phyloP scores from a whole-genome alignment of 2,113 vertebrate species.

The Ctenodactylus gundi region DNA sequence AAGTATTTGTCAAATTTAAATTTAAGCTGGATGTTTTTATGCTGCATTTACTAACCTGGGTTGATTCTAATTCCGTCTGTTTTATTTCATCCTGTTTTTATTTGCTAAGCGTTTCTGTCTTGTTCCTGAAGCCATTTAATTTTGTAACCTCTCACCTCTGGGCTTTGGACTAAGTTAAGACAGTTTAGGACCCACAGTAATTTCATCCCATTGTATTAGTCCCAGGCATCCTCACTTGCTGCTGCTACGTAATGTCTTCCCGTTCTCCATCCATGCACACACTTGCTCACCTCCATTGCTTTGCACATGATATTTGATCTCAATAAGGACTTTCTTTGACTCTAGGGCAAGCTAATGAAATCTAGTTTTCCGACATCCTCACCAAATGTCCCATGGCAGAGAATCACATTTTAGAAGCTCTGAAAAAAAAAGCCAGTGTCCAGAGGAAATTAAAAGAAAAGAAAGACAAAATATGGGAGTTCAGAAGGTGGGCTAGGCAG shows the following conservation, averaged over 20 bases:
- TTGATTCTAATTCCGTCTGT: not conserved
- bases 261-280: not conserved
- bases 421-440: not conserved
- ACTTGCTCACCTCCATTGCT: not conserved
- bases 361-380: not conserved
- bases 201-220: not conserved
- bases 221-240: not conserved
- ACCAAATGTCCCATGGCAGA: not conserved
- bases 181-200: not conserved
- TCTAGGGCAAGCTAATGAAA: not conserved
- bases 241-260: not conserved
- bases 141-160: not conserved
- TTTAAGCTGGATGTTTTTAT: not conserved
- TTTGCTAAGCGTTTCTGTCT: not conserved
- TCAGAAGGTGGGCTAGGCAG: not conserved
- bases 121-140: not conserved
- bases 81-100: not conserved
- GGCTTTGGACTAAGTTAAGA: not conserved
- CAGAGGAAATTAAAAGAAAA: not conserved
- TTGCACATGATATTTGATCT: not conserved
- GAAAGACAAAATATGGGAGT: not conserved
- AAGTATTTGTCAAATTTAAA: not conserved
- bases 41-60: not conserved
- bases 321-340: not conserved
- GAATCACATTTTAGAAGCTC: not conserved